phyloP scores from a whole-genome alignment of 1,140 invertebrate species.

The Drosophila sturtevanti region DNA sequence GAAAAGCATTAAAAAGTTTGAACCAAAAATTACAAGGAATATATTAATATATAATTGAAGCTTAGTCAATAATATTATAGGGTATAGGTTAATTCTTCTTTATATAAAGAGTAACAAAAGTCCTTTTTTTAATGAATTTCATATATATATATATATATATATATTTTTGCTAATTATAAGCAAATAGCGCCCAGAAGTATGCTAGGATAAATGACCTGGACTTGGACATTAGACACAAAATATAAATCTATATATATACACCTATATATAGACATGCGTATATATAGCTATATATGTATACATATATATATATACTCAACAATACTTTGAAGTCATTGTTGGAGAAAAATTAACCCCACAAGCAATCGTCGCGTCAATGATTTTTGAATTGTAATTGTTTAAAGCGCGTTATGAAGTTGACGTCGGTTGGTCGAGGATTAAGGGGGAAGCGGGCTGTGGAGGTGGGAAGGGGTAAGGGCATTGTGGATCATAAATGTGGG shows the following conservation, averaged over 20 bases:
- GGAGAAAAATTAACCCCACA: constrained; percentile 49
- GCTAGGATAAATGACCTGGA: constrained; percentile 22
- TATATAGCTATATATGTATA: neutral
- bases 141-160: neutral
- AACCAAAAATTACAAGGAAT: no score
- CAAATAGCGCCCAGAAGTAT: constrained; percentile 50
- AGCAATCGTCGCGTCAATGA: constrained; percentile 72
- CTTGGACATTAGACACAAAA: neutral
- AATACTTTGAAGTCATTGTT: constrained; percentile 73
- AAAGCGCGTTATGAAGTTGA: constrained; percentile 52
- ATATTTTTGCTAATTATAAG: constrained; percentile 44
- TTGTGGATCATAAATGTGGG: no score
- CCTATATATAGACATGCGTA: neutral
- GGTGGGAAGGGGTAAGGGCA: neutral
- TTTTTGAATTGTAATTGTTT: constrained; percentile 82
- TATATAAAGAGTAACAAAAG: no score
- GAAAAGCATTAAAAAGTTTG: no score
- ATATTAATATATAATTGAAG: no score
- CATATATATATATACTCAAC: constrained; percentile 36
- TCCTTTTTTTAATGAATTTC: neutral
- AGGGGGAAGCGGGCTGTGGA: neutral
- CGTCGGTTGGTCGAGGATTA: neutral
- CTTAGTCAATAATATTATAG: no score
- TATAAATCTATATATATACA: neutral
- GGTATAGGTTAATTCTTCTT: no score